Evolutionary conservation across 1,140 invertebrate species (phyloP).

Genomic region (Elysia chlorotica): DNA sequence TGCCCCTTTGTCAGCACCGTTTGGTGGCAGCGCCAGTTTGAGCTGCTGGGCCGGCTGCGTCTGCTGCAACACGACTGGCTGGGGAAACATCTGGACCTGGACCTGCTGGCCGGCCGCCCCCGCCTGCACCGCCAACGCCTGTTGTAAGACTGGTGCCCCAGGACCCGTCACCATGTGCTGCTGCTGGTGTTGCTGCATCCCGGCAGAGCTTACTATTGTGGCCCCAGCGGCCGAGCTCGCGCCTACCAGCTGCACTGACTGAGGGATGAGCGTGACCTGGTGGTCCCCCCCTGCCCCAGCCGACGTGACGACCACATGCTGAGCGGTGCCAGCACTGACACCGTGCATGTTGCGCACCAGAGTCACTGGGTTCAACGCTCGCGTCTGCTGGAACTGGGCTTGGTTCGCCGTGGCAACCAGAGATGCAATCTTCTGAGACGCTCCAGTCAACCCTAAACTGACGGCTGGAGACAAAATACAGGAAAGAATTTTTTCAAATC

Average conservation of each 20-base stretch:
- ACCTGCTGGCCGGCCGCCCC: neutral
- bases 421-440: slow-evolving; percentile 30
- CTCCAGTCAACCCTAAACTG: slow-evolving; percentile 20
- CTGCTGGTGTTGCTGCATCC: neutral
- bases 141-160: neutral
- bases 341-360: slow-evolving; percentile 10
- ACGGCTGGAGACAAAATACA: slow-evolving; percentile 18
- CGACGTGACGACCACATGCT: neutral
- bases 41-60: no score
- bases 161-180: neutral
- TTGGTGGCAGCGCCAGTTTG: neutral
- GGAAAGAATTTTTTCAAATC: neutral
- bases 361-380: slow-evolving; percentile 16
- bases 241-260: neutral
- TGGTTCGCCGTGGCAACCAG: slow-evolving; percentile 33
- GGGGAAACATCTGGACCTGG: slow-evolving; percentile 15
- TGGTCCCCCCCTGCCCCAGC: neutral
- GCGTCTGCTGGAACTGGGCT: slow-evolving; percentile 28
- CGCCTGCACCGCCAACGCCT: neutral
- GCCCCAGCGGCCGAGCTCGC: neutral
- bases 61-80: slow-evolving; percentile 16
- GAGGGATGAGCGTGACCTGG: neutral
- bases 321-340: slow-evolving; percentile 3
- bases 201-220: neutral
- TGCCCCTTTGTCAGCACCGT: neutral